Percentiles rank a stretch among this genome's conserved stretches.
Evolutionary conservation across 1,140 invertebrate species (phyloP).

Genomic region (Spodoptera litura): DNA sequence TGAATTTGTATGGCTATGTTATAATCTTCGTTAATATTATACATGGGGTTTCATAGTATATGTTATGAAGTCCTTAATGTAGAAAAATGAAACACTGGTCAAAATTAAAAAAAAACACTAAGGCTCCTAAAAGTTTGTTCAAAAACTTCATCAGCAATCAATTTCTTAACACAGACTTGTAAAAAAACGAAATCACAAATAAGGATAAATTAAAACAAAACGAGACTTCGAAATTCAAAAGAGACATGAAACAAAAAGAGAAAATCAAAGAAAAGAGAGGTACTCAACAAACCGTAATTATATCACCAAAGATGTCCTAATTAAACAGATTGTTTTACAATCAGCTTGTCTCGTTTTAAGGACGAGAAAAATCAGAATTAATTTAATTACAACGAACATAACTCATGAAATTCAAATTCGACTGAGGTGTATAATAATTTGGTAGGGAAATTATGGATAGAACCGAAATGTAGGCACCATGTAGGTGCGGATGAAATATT

Average conservation of each 20-base stretch:
- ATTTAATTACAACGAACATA: slow-evolving; percentile 37
- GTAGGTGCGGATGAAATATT: not conserved
- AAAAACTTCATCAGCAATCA: no score
- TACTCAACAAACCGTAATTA: slow-evolving; percentile 36
- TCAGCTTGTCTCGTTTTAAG: slow-evolving; percentile 12
- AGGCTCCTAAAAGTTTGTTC: no score
- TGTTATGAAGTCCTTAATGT: no score
- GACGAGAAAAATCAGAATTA: slow-evolving; percentile 20
- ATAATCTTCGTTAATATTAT: no score
- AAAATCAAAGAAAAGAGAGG: slow-evolving; percentile 14
- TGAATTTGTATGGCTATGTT: no score
- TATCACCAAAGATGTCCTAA: slow-evolving; percentile 37
- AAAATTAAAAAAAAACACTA: no score
- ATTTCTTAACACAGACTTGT: no score
- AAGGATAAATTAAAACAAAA: not conserved
- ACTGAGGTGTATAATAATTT: slow-evolving; percentile 37
- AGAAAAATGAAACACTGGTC: no score
- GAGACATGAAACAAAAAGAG: not conserved
- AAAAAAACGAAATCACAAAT: no score
- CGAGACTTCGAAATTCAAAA: not conserved
- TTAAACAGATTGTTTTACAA: slow-evolving; percentile 46
- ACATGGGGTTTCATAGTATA: no score
- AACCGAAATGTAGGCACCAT: not conserved
- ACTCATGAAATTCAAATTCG: slow-evolving; percentile 43
- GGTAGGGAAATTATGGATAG: slow-evolving; percentile 8